Conservation (phyloP, 1,140 invertebrate species). For the Dreissena rostriformis region DNA sequence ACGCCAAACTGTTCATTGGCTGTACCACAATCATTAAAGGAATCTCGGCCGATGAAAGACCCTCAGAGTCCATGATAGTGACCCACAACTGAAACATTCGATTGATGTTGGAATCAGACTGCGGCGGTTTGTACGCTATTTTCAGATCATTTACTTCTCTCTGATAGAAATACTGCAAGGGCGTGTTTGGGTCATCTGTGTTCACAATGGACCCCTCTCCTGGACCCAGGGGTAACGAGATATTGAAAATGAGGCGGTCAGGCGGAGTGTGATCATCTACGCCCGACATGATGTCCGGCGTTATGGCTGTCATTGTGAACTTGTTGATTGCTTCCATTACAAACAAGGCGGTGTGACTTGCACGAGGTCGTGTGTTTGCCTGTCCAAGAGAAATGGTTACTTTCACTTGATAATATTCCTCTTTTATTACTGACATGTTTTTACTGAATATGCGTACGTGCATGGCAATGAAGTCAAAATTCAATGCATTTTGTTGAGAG, state of each 20-base stretch:
- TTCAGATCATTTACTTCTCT: conserved; percentile 81
- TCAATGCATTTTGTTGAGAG: conserved; percentile 68
- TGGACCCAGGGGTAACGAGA: conserved; percentile 77
- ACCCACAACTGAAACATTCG: conserved; percentile 77
- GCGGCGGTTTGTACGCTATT: conserved; percentile 82
- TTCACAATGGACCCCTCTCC: conserved; percentile 81
- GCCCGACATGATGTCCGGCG: conserved; percentile 77
- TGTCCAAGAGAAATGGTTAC: conserved; percentile 76
- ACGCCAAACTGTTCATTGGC: conserved; percentile 81
- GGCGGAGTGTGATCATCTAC: conserved; percentile 79
- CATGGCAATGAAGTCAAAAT: conserved; percentile 79
- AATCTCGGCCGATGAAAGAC: conserved; percentile 77
- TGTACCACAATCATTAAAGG: conserved; percentile 80
- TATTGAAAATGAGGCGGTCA: conserved; percentile 81
- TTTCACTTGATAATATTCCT: conserved; percentile 81
- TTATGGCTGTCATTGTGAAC: conserved; percentile 81
- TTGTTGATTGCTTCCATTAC: conserved; percentile 79
- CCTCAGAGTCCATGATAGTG: conserved; percentile 80
- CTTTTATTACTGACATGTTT: conserved; percentile 71
- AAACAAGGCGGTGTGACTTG: conserved; percentile 73
- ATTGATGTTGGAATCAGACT: conserved; percentile 75
- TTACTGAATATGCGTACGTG: conserved; percentile 76
- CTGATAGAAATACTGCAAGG: conserved; percentile 81
- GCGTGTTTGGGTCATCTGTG: conserved; percentile 81
- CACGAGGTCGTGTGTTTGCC: conserved; percentile 75